Conservation (phyloP, 2,888 invertebrate species). For the Philereme transversata region DNA sequence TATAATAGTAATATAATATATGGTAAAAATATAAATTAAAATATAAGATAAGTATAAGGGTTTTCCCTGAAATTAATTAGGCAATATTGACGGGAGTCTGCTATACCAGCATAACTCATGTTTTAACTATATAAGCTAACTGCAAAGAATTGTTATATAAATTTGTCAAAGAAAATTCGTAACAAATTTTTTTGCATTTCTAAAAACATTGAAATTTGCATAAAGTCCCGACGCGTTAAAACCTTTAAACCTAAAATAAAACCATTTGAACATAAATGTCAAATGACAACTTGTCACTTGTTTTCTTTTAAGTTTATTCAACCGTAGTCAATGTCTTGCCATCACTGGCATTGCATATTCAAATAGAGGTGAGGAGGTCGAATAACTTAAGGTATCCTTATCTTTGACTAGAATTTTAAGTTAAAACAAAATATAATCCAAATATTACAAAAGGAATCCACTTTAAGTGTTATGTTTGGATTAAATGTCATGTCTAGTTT, state of each 20-base stretch:
- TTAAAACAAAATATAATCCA: slow-evolving; percentile 10
- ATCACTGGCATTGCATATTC: slow-evolving; percentile 53
- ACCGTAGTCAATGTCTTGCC: slow-evolving; percentile 46
- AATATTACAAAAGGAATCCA: too few species aligned
- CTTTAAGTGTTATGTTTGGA: too few species aligned
- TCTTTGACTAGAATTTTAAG: slow-evolving; percentile 38
- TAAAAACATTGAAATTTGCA: not conserved
- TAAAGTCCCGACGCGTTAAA: not conserved
- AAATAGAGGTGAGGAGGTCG: slow-evolving; percentile 58
- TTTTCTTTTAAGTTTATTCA: slow-evolving; percentile 61
- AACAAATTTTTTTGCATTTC: too few species aligned
- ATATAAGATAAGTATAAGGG: too few species aligned
- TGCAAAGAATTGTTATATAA: not conserved
- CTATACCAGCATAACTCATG: too few species aligned
- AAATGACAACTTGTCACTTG: slow-evolving; percentile 29
- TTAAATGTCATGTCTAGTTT: too few species aligned
- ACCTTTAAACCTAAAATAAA: slow-evolving; percentile 12
- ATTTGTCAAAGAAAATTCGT: too few species aligned
- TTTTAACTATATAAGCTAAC: too few species aligned
- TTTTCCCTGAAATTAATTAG: too few species aligned
- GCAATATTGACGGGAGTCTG: too few species aligned
- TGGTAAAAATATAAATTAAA: too few species aligned
- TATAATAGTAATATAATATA: too few species aligned
- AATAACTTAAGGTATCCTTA: slow-evolving; percentile 46
- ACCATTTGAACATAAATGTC: slow-evolving; percentile 13